Evolutionary conservation across 2,113 vertebrate species (phyloP).

Genomic region (Boulengeromyrus knoepffleri): DNA sequence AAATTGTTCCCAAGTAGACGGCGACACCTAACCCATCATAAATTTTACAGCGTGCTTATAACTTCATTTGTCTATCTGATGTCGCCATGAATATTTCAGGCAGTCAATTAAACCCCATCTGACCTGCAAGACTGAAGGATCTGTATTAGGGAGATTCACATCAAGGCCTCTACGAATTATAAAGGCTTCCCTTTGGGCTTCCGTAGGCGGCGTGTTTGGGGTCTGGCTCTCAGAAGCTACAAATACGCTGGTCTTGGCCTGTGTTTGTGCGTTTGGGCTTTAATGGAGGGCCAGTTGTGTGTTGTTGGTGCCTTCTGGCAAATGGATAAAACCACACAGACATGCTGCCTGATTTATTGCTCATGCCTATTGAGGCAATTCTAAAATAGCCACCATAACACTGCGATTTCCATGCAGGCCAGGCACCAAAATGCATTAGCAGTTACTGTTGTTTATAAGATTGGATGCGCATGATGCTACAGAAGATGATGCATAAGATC

Average conservation of each 20-base stretch:
- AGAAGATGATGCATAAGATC: not conserved
- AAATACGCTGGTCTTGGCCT: not conserved
- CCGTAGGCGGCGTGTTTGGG: not conserved
- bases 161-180: not conserved
- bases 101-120: constrained; percentile 63
- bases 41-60: constrained; percentile 65
- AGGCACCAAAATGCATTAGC: not conserved
- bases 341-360: not conserved
- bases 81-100: constrained; percentile 68
- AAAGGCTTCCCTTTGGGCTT: not conserved
- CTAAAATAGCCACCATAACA: not conserved
- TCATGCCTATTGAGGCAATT: not conserved
- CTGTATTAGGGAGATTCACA: not conserved
- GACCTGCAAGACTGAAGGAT: constrained; percentile 45
- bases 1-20: constrained; percentile 61
- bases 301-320: not conserved
- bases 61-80: constrained; percentile 66
- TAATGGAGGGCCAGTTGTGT: not conserved
- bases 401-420: not conserved
- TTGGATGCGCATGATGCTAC: not conserved
- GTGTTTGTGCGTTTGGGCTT: not conserved
- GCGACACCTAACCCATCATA: constrained; percentile 66
- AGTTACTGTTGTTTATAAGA: not conserved
- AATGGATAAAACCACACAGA: not conserved
- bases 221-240: not conserved